Conservation (phyloP, 2,888 invertebrate genomes). For the Liodrosophila aerea region DNA sequence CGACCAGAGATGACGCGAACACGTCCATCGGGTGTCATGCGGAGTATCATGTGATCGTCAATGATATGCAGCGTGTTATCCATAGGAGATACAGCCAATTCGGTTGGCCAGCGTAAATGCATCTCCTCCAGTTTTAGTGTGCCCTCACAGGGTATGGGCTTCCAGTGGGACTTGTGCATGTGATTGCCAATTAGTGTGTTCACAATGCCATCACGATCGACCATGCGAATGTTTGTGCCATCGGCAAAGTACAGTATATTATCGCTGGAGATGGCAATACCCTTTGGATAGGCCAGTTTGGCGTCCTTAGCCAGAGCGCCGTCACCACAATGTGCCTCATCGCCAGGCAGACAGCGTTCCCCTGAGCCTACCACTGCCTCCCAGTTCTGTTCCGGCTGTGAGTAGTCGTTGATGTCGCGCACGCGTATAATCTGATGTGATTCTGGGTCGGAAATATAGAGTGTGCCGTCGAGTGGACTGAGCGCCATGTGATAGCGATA, state of each 20-base stretch:
- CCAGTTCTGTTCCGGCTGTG: conserved; percentile 95
- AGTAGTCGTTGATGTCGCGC: conserved; percentile 90
- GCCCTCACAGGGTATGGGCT: conserved; percentile 95
- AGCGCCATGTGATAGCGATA: conserved; percentile 98
- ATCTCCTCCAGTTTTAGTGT: conserved; percentile 96
- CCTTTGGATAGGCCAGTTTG: conserved; percentile 97
- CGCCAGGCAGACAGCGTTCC: conserved; percentile 95
- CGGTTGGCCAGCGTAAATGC: conserved; percentile 97
- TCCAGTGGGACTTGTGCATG: conserved; percentile 96
- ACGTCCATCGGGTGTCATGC: conserved; percentile 94
- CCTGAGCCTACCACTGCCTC: conserved; percentile 97
- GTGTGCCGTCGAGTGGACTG: conserved; percentile 95
- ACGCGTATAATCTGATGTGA: conserved; percentile 96
- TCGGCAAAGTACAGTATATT: conserved; percentile 97
- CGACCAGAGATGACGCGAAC: conserved; percentile 96
- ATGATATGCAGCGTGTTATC: conserved; percentile 97
- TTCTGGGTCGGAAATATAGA: conserved; percentile 98
- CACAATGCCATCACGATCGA: conserved; percentile 95
- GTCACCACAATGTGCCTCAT: conserved; percentile 97
- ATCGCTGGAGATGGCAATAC: conserved; percentile 95
- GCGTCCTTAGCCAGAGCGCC: conserved; percentile 96
- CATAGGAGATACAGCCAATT: conserved; percentile 95
- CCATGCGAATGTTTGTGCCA: conserved; percentile 96
- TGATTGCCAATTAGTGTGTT: conserved; percentile 96
- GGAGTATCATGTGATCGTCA: conserved; percentile 97